Conservation (phyloP, 2,113 vertebrate species). For the Nibea albiflora region DNA sequence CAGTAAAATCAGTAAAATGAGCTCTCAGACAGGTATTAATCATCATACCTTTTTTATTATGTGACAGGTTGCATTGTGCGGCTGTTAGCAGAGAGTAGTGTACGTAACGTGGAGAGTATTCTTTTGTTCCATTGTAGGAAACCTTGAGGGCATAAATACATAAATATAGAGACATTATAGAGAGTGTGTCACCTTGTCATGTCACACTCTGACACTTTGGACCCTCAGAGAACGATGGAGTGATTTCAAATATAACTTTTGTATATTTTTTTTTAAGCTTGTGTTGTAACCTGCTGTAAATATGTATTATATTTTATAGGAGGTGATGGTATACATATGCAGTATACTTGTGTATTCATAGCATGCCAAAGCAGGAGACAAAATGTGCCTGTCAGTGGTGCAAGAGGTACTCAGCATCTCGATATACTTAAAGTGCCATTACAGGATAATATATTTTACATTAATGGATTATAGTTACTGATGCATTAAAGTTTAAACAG, state of each 20-base stretch:
- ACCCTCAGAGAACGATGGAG: not conserved
- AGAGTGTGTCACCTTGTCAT: not conserved
- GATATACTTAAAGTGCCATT: not conserved
- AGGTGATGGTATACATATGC: not conserved
- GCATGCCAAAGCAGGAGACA: not conserved
- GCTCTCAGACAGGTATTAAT: not conserved
- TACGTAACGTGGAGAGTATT: not conserved
- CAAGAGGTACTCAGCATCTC: not conserved
- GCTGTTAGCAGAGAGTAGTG: not conserved
- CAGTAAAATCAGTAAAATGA: not conserved
- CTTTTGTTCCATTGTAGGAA: not conserved
- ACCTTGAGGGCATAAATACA: not conserved
- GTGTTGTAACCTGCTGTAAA: not conserved
- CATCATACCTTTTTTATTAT: not conserved
- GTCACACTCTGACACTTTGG: no score
- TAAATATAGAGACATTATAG: not conserved
- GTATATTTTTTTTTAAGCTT: not conserved
- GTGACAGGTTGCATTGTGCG: not conserved
- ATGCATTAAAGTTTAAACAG: not conserved
- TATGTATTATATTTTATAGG: not conserved
- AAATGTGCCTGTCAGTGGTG: not conserved
- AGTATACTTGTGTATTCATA: conserved; percentile 4
- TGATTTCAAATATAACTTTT: not conserved
- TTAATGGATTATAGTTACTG: not conserved
- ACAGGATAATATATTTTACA: not conserved